A percentile compares a stretch with the other conserved stretches of the same genome.
Conservation (phyloP, 2,113 vertebrate species). For the Pachycephala philippinensis region DNA sequence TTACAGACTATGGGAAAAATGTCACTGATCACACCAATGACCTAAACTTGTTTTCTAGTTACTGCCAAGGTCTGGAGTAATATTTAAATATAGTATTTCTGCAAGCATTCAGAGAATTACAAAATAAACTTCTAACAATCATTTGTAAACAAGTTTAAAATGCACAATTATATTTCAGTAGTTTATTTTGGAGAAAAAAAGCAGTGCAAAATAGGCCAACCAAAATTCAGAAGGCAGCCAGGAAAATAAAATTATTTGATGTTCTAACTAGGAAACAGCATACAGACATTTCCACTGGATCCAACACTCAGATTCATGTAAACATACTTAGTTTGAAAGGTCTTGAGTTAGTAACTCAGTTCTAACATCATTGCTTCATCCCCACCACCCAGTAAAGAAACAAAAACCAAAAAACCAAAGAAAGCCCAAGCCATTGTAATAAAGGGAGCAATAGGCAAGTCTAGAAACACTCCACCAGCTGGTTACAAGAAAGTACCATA, state of each 20-base stretch:
- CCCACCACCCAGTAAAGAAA: not conserved
- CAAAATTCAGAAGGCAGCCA: constrained; percentile 68
- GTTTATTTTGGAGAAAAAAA: constrained; percentile 80
- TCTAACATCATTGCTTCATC: not conserved
- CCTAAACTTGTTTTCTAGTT: constrained; percentile 17
- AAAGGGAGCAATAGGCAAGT: constrained; percentile 37
- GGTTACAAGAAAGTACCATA: constrained; percentile 61
- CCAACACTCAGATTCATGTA: constrained; percentile 62
- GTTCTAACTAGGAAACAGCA: constrained; percentile 57
- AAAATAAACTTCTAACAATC: constrained; percentile 55
- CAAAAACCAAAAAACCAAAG: not conserved
- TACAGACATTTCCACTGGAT: constrained; percentile 57
- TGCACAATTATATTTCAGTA: constrained; percentile 78
- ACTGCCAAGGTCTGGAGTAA: constrained; percentile 19
- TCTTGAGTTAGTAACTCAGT: constrained; percentile 41
- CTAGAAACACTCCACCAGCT: constrained; percentile 45
- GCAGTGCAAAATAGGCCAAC: constrained; percentile 77
- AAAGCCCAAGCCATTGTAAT: constrained; percentile 10
- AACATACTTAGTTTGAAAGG: constrained; percentile 56
- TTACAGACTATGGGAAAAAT: constrained; percentile 1
- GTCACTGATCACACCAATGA: not conserved
- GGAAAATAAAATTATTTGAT: constrained; percentile 54
- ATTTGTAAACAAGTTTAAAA: constrained; percentile 58
- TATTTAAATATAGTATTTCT: constrained; percentile 55
- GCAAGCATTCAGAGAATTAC: constrained; percentile 52